Evolutionary conservation across 1,140 invertebrate species (phyloP).

Genomic region (Ceratosolen solmsi): DNA sequence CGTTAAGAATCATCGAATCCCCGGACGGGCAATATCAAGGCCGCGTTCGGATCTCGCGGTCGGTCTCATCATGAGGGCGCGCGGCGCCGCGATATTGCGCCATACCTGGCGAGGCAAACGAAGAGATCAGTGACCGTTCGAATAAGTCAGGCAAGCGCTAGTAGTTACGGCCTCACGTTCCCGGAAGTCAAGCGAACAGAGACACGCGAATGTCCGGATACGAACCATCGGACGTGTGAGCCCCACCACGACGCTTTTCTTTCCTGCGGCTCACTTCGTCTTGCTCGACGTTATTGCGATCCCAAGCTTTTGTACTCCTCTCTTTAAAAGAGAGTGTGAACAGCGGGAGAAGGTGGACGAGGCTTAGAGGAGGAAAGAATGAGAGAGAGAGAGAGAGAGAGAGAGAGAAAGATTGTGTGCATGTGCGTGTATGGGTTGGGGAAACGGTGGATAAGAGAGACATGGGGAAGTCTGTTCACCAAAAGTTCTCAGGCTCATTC

Average conservation of each 20-base stretch:
- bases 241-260: background rate
- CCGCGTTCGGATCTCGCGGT: too few relatives aligned
- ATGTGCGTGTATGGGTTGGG: too few relatives aligned
- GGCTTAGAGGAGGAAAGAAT: too few relatives aligned
- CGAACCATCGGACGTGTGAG: constrained; percentile 1
- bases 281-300: background rate
- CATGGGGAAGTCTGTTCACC: background rate
- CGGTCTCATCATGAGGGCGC: background rate
- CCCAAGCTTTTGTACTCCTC: background rate
- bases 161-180: constrained; percentile 18
- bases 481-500: constrained; percentile 25
- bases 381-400: too few relatives aligned
- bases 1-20: too few relatives aligned
- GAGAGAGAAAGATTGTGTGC: too few relatives aligned
- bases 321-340: background rate
- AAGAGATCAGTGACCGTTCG: constrained; percentile 20
- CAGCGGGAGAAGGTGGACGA: background rate
- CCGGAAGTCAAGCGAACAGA: constrained; percentile 4
- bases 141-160: background rate
- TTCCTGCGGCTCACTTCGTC: background rate
- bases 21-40: background rate
- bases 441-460: background rate
- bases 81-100: too few relatives aligned
- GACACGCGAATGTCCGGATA: background rate
- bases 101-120: background rate